Evolutionary conservation across 2,888 invertebrate genomes (phyloP).

Genomic region (Pristionchus arcanus): DNA sequence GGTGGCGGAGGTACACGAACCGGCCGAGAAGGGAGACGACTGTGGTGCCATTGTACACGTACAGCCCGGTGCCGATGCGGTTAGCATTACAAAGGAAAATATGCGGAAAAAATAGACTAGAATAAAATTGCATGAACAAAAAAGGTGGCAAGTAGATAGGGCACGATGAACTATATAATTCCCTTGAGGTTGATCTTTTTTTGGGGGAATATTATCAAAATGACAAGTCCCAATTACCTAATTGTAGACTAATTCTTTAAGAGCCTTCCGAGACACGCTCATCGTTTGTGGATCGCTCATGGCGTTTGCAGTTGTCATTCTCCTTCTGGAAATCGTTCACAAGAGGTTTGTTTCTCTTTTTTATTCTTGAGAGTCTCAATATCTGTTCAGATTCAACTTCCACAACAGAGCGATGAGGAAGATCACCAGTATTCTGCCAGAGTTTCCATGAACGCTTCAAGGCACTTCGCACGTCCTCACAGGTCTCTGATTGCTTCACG

Average conservation of each 20-base stretch:
- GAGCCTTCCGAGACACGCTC: background rate
- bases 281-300: background rate
- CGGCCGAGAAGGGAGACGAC: background rate
- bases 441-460: background rate
- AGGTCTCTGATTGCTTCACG: too few relatives aligned
- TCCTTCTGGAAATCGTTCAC: background rate
- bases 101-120: too few relatives aligned
- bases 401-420: background rate
- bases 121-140: too few relatives aligned
- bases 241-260: background rate
- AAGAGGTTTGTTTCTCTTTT: background rate
- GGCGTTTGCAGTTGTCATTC: background rate
- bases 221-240: too few relatives aligned
- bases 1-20: background rate
- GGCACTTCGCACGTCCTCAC: too few relatives aligned
- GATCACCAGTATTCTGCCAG: background rate
- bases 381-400: background rate
- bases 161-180: too few relatives aligned
- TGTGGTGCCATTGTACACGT: too few relatives aligned
- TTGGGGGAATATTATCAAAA: too few relatives aligned
- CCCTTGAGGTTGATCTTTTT: too few relatives aligned
- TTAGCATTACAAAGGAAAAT: too few relatives aligned
- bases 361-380: background rate
- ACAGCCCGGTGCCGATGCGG: too few relatives aligned
- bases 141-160: too few relatives aligned